Evolutionary conservation across 2,888 invertebrate species (phyloP), one percentile per base, ranked within the genome.

Genomic region (Drosophila colorata): DNA sequence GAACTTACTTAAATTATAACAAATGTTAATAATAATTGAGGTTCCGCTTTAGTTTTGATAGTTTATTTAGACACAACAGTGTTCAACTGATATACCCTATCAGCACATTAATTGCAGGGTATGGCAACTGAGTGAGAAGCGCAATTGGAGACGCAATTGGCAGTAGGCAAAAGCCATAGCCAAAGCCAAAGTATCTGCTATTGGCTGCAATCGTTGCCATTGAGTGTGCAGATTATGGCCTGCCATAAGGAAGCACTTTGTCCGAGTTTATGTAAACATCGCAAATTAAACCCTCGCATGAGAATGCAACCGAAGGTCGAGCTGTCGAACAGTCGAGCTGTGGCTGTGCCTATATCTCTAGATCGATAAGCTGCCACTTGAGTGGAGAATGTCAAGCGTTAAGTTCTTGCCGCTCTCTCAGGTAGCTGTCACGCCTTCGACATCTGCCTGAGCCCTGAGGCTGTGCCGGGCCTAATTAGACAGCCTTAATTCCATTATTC

Each of bases 251-350:
- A 83, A 83, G 67, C 76, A 67, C 74, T 71, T 78, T 76, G 78
- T 65, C 28, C 53, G 61, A 64, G 85, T 81, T 85, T 87, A 69
- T 76, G 82, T 81, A 84, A 83, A 84, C 85, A 81, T 46, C 52
- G 65, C 72, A 66, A 79, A 75, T 69, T 56, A 60, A 72, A 43
- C 37, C 20, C 52, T 38, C 53, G 58, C 38, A 18, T 31, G 41
- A 41, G 52, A 52, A 41, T 40, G 51, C 33, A 11, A 23, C 5
- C 55, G 37, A 65, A 48, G 35, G 37, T 41, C 35, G 41, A 69
- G 28, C 28, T 28, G 28, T 28, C 25, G 25, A 52, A 16, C 14
- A 49, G 37, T 25, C 56, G 56, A 74, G n/a, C 23, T 23, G 33
- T 13, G 14, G n/a, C 52, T 14, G 33, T 11, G 6, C 2, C 20